Evolutionary conservation across 2,888 invertebrate species (phyloP), one percentile per base, ranked within the genome.

Genomic region (Apamea sordens): DNA sequence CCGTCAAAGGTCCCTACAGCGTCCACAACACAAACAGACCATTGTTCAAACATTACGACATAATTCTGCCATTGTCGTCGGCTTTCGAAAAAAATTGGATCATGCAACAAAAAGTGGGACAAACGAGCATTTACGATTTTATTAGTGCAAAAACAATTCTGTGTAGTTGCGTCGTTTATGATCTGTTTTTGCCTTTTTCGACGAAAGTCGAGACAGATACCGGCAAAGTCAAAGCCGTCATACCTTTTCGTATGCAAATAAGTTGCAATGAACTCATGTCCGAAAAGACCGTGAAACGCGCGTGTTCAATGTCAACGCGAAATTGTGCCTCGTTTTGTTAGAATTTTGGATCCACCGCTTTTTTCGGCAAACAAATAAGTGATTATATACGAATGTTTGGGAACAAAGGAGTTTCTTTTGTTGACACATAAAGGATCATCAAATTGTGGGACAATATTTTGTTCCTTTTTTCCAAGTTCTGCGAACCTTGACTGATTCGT

Each of bases 201-300:
- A 93, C 92, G 94, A 96, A 95, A 95, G 95, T 94, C 92, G 91
- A 90, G 88, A 89, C 91, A 91, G 89, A 89, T 88, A 92, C 94
- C 94, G 94, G 91, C 94, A 93, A 94, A 93, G 94, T 94, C 94
- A 91, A 91, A 92, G 93, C 87, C 92, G 92, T 93, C 90, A 91
- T 90, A 85, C 92, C 95, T 95, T 95, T 96, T 96, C 94, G 93
- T 93, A 96, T 96, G 96, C 93, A 94, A 96, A 96, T 96, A 93
- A 89, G 95, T 95, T 94, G 94, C 96, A 94, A 93, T 93, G 96
- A 96, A 96, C 95, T 93, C 92, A 88, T 91, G 93, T 87, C 93
- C 92, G 92, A 93, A 92, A 92, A 89, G 93, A 91, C 93, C 92
- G 91, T 90, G 90, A 89, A 88, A 82, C 88, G 92, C 93, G 93